Conservation (phyloP, 1,140 invertebrate species). For the Penaeus indicus region DNA sequence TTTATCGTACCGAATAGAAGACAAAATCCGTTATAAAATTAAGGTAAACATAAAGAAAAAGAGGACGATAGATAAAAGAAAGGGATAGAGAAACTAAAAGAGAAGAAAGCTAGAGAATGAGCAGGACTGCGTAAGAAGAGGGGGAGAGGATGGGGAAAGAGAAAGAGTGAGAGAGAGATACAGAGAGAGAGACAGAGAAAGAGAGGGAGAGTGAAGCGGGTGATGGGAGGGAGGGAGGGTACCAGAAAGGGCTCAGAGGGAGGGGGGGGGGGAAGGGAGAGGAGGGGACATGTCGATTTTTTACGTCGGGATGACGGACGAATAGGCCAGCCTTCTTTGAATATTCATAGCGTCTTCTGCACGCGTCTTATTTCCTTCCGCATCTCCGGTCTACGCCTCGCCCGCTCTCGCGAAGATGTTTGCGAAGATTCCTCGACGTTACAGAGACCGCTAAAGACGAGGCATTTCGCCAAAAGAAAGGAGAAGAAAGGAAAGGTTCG, state of each 20-base stretch:
- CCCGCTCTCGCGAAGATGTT: too few relatives aligned
- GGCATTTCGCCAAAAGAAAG: neutral
- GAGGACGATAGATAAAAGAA: too few relatives aligned
- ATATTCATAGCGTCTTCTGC: neutral
- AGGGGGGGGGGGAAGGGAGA: slow-evolving; percentile 41
- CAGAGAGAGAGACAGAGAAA: neutral
- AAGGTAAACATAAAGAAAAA: too few relatives aligned
- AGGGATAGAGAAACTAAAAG: neutral
- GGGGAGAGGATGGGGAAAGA: neutral
- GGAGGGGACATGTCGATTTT: slow-evolving; percentile 20
- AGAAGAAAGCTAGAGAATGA: neutral
- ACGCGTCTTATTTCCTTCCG: neutral
- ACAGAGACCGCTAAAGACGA: neutral
- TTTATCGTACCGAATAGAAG: too few relatives aligned
- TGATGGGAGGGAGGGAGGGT: neutral
- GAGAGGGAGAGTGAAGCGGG: neutral
- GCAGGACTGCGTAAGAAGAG: neutral
- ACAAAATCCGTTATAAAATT: too few relatives aligned
- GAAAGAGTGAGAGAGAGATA: neutral
- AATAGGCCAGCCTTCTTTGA: neutral
- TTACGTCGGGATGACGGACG: slow-evolving; percentile 24
- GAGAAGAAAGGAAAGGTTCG: too few relatives aligned
- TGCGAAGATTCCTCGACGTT: too few relatives aligned
- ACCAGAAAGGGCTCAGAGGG: neutral
- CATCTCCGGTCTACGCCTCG: too few relatives aligned